These are phyloP conservation scores for Mobula hypostoma DNA, from an alignment of 2,113 vertebrate species.

Conservation along the genomic window DNA sequence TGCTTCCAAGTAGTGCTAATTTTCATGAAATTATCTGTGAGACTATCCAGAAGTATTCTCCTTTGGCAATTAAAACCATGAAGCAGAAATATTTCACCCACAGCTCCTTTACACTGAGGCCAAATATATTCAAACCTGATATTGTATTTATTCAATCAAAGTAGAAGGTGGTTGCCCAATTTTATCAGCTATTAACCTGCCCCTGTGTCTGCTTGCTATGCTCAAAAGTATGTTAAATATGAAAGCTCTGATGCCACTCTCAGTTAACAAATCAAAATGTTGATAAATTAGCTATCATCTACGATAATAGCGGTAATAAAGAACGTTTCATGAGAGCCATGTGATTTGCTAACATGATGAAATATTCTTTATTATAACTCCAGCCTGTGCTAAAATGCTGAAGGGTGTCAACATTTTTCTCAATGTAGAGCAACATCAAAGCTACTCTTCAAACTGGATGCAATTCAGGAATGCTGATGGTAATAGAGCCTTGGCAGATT, in stretches of 20 bases:
- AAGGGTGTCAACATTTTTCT: too few relatives aligned
- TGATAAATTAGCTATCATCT: neutral
- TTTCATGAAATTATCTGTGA: neutral
- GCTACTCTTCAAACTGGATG: too few relatives aligned
- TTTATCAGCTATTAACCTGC: neutral
- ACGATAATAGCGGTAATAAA: too few relatives aligned
- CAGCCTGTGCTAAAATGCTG: too few relatives aligned
- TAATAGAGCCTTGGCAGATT: neutral
- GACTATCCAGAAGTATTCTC: neutral
- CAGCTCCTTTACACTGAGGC: neutral
- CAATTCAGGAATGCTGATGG: too few relatives aligned
- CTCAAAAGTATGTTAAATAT: neutral
- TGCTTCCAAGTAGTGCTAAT: neutral
- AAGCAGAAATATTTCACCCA: neutral
- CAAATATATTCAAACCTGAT: too few relatives aligned
- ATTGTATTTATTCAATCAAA: neutral
- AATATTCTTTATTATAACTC: too few relatives aligned
- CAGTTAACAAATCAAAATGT: neutral
- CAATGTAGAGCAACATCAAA: too few relatives aligned
- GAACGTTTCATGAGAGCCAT: too few relatives aligned
- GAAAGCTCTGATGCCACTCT: neutral
- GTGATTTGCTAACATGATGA: too few relatives aligned
- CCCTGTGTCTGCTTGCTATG: too few relatives aligned
- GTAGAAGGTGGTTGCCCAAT: neutral
- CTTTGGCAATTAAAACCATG: neutral